These are phyloP conservation scores for Bedellia somnulentella DNA, from an alignment of 2,888 invertebrate species.

Conservation along the genomic window DNA sequence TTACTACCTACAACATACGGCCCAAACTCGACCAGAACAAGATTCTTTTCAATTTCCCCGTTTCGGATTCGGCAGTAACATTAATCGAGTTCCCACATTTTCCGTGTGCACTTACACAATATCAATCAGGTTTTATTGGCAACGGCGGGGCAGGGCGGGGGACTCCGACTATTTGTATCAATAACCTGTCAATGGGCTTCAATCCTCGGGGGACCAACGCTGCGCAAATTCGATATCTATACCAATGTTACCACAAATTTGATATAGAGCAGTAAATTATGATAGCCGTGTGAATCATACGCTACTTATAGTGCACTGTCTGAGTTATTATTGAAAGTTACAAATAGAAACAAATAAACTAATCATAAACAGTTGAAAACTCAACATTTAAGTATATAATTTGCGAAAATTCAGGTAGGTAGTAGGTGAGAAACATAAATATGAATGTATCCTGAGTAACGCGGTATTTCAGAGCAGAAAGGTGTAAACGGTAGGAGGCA, in stretches of 20 bases:
- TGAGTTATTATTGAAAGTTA: too few relatives aligned
- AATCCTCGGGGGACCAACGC: slow-evolving; percentile 40
- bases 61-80: slow-evolving; percentile 59
- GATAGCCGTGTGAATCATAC: slow-evolving; percentile 30
- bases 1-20: slow-evolving; percentile 18
- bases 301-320: too few relatives aligned
- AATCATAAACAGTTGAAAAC: too few relatives aligned
- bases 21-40: slow-evolving; percentile 17
- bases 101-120: slow-evolving; percentile 60
- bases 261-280: slow-evolving; percentile 35
- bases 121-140: slow-evolving; percentile 63
- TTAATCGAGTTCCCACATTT: slow-evolving; percentile 62
- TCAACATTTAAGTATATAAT: too few relatives aligned
- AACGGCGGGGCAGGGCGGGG: slow-evolving; percentile 38
- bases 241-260: slow-evolving; percentile 33
- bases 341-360: too few relatives aligned
- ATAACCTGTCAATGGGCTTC: slow-evolving; percentile 61
- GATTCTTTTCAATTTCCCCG: slow-evolving; percentile 56
- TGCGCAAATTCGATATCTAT: slow-evolving; percentile 7
- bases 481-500: background rate
- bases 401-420: too few relatives aligned
- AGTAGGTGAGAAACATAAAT: too few relatives aligned
- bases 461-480: background rate
- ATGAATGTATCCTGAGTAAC: too few relatives aligned
- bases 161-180: slow-evolving; percentile 56